Evolutionary conservation across 2,797 vertebrate species (phyloP), one percentile per base, ranked within the genome.

Genomic region (Crax fasciolata): DNA sequence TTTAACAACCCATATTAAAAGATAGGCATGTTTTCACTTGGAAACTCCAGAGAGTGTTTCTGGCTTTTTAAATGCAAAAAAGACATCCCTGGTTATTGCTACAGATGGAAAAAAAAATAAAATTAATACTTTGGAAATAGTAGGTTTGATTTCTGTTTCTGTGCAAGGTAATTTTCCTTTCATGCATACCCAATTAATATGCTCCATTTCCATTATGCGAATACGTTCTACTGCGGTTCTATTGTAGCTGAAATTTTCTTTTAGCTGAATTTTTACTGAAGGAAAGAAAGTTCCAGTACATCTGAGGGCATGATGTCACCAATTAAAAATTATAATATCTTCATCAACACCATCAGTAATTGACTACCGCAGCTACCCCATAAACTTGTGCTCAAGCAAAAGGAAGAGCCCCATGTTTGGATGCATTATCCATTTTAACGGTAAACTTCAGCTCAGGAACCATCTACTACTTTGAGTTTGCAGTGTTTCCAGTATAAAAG

Each of bases 1-100:
- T 95, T 93, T 95, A 93, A 95, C 88, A 84, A 79, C 67, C 52
- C 87, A 91, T 72, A 76, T 91, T 90, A 90, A 88, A 94, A 90
- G 89, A 93, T 57, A 82, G 83, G 61, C 82, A 90, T 90, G 89
- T 94, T 95, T 93, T 95, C 87, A 80, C 54, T 87, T 80, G 59
- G 73, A 95, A 87, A 92, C 73, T 93, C 90, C 39, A 78, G 84
- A 90, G 76, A 95, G 51, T 41, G 58, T 80, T 58, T 78, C 72
- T 2, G 13, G 49, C 65, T 85, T 92, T 95, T 93, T 87, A 91
- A 89, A 94, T 89, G 90, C 73, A 92, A 94, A 94, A 77, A 80
- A 75, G 35, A 54, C 83, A 65, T 81, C 82, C 35, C 73, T 89
- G 74, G 46, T 78, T 86, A 94, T 62, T 46, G 73, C 46, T 55